phyloP scores from a whole-genome alignment of 2,797 vertebrate genomes.

The Cynopterus sphinx region DNA sequence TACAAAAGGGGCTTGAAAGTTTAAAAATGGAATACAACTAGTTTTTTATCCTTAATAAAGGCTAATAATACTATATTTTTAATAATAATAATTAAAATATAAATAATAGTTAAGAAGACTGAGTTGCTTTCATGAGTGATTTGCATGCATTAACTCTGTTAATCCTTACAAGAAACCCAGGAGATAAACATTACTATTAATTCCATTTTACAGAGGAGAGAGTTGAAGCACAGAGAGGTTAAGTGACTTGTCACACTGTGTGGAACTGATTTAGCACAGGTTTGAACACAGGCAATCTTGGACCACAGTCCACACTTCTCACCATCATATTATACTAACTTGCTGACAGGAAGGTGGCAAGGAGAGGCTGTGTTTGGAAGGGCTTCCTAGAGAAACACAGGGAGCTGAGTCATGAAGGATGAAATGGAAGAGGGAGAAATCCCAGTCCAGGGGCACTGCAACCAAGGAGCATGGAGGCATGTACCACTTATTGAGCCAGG shows the following conservation, averaged over 20 bases:
- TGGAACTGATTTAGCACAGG: neutral
- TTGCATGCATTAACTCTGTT: neutral
- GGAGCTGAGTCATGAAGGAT: neutral
- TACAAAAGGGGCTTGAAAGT: neutral
- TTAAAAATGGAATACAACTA: neutral
- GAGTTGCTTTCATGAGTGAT: neutral
- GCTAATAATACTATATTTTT: neutral
- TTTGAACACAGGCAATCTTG: neutral
- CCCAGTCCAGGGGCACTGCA: fast-evolving
- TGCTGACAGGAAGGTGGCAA: neutral
- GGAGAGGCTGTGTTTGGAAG: neutral
- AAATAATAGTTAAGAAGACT: neutral
- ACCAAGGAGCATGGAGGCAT: neutral
- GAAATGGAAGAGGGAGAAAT: neutral
- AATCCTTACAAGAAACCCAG: neutral
- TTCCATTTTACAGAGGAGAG: neutral
- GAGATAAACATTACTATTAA: neutral
- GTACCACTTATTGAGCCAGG: neutral
- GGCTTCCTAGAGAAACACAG: neutral
- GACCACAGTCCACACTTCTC: neutral
- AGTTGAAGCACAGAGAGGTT: neutral
- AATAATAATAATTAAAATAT: neutral
- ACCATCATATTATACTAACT: neutral
- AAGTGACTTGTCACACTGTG: neutral
- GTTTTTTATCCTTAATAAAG: neutral